Base-by-base conservation (phyloP, 2,113 vertebrate genomes). In the Mirounga angustirostris region DNA sequence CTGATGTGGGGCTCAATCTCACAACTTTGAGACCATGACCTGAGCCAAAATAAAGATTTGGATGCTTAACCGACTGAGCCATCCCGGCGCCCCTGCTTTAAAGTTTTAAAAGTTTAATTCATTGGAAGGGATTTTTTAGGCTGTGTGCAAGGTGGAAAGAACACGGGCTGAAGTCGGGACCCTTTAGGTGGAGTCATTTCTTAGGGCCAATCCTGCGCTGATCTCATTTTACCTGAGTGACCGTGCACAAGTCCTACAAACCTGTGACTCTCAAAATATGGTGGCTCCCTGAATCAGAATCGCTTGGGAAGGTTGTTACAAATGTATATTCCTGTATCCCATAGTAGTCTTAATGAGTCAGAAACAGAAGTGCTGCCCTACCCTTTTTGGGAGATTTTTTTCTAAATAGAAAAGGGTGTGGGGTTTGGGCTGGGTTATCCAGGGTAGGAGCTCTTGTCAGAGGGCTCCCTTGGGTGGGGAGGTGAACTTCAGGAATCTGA, bases 51-150 rank as follows among this genome's bases (percentile, higher is more conserved):
- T n/a, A n/a, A n/a, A n/a, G n/a, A n/a, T n/a, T n/a, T n/a, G n/a
- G n/a, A n/a, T n/a, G n/a, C n/a, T n/a, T n/a, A n/a, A n/a, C n/a
- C n/a, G n/a, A n/a, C n/a, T n/a, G n/a, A n/a, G n/a, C n/a, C n/a
- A n/a, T n/a, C n/a, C n/a, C n/a, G n/a, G n/a, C n/a, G n/a, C n/a
- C n/a, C n/a, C n/a, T n/a, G n/a, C n/a, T n/a, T n/a, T n/a, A n/a
- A n/a, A n/a, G n/a, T n/a, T n/a, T n/a, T n/a, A n/a, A n/a, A 67
- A 19, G 54, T 89, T 79, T 78, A 89, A 96, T 69, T 92, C 40
- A 83, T 54, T 81, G 81, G n/a, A 79, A 56, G 84, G 76, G 50
- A 40, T n/a, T 59, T 88, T 95, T 88, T 28, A 73, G 71, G 30
- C 61, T 58, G 18, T 58, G 12, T 43, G 50, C 28, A 91, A 95